Base-by-base conservation (phyloP, 2,113 vertebrate species). In the Boleophthalmus pectinirostris region DNA sequence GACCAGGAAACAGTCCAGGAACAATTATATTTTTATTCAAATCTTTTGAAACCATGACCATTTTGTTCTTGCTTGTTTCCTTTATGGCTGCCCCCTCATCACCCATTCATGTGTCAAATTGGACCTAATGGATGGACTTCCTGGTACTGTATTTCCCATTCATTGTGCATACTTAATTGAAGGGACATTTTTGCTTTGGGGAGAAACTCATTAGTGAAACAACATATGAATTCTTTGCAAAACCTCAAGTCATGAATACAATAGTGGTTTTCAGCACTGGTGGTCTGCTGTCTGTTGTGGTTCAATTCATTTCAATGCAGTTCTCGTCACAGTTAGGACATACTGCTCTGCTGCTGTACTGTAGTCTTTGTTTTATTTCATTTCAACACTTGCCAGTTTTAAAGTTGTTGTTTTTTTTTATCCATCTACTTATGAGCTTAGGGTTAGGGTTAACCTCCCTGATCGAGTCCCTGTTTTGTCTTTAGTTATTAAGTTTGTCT, bases 61-160 rank as follows among this genome's bases (percentile, higher is more conserved):
- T 61, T 45, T 53, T 10, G 25, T 54, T 2, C 35, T n/a, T 46
- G 23, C 3, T 56, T 72, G 25, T 0, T 0, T 61, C 63, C 47
- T 25, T 63, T 70, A 38, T 2, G 15, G 47, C 72, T 68, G 74
- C n/a, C 72, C 66, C 78, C 79, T 73, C 81, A 45, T 88, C 86
- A 78, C 38, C 24, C 78, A 70, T 78, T 86, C 84, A 82, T 81
- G 75, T 70, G 80, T 82, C 71, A 88, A 90, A 92, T 91, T 21
- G 23, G 68, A 2, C 47, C 72, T 91, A 88, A 92, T 91, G 82
- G 84, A 45, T 65, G 33, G 45, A 67, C 54, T 53, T 77, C 69
- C 29, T 63, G 20, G 25, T 7, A 2, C 72, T 45, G 23, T 24
- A 38, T 68, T 66, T 54, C 51, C n/a, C 51, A 67, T 64, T 74